Percentiles rank a stretch among this genome's conserved stretches.
These are phyloP conservation scores for Sphyrna mokarran DNA, from an alignment of 2,113 vertebrate genomes.

Conservation along the genomic window DNA sequence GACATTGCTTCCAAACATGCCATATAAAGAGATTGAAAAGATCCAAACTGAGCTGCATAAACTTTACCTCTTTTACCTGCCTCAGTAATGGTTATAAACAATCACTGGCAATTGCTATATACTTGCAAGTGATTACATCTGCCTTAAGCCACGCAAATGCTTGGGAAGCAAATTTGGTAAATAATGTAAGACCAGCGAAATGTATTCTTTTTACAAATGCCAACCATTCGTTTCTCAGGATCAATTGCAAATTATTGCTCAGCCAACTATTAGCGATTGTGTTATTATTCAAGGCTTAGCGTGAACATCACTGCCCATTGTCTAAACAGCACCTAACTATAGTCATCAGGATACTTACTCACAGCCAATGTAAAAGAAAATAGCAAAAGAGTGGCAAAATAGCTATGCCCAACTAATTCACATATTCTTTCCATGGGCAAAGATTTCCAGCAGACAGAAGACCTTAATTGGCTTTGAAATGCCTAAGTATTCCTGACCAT, in stretches of 20 bases:
- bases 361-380: not conserved
- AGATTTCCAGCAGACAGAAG: not conserved
- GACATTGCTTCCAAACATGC: not conserved
- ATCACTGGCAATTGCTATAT: not conserved
- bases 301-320: not conserved
- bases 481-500: not conserved
- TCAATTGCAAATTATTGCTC: not conserved
- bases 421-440: too few species aligned
- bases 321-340: not conserved
- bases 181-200: not conserved
- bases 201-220: not conserved
- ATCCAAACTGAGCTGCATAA: not conserved
- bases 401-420: not conserved
- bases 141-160: not conserved
- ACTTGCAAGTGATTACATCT: not conserved
- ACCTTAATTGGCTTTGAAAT: too few species aligned
- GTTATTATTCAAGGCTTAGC: not conserved
- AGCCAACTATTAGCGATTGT: not conserved
- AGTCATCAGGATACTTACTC: not conserved
- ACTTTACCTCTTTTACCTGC: not conserved
- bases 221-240: not conserved
- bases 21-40: not conserved
- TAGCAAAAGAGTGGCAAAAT: not conserved
- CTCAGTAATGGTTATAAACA: not conserved
- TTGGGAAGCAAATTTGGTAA: not conserved